Base-by-base conservation (phyloP, 2,888 invertebrate genomes). In the Ormyrus thymus region DNA sequence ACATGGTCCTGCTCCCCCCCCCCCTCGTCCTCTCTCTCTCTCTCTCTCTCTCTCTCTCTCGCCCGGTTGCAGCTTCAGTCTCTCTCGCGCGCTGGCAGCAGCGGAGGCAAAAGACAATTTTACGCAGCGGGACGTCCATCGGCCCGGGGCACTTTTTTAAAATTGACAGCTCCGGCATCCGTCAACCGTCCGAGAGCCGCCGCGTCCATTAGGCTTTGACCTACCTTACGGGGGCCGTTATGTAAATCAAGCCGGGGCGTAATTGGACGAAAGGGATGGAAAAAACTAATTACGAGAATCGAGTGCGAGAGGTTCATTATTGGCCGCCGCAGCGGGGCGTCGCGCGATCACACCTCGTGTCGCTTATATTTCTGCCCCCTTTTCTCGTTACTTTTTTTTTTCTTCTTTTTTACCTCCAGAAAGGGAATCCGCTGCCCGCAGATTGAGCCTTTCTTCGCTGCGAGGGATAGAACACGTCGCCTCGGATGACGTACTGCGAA, bases 61-160 rank as follows among this genome's bases (percentile, higher is more conserved):
- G 83, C 83, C 77, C 84, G 69, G 84, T 84, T 86, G 88, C 85
- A 87, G 87, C 86, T 85, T n/a, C 56, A n/a, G 45, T 13, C 29
- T n/a, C 7, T 50, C 62, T 29, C 59, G 50, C 51, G 9, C 50
- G 8, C 64, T 48, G 55, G 46, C 13, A 10, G 58, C 48, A 85
- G 86, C 87, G 84, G 88, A 89, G 89, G 89, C 89, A 88, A 89
- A 89, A 90, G 89, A 89, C 90, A 89, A 90, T 90, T 89, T 90
- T 88, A 87, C 89, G 85, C 89, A 89, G 90, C 90, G 86, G 89
- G 89, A 84, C 80, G 83, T 81, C 84, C 43, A 50, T 45, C 85
- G 85, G 82, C 85, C 87, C 84, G 69, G 83, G 83, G 82, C 83
- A 79, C 82, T 86, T 87, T 87, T 87, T 86, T 83, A 84, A 86